Base-by-base conservation (phyloP, 2,888 invertebrate genomes). In the Harpagoxenus sublaevis region DNA sequence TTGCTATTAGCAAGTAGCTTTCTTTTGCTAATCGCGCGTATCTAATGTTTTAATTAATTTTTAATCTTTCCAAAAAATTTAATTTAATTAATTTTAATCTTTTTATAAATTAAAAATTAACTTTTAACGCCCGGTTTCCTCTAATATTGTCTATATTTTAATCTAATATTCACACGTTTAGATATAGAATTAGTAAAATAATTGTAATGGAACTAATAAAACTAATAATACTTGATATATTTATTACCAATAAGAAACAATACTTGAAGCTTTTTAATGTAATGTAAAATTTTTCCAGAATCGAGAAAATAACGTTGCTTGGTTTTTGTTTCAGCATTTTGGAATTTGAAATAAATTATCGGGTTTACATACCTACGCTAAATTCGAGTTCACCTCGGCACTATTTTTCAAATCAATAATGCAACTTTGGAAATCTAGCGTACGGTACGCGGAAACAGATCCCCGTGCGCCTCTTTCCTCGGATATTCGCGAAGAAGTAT, bases 401-500 rank as follows among this genome's bases (percentile, higher is more conserved):
- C 31, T 18, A n/a, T 31, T 66, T 68, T 28, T 78, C 35, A 55
- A 68, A 78, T 78, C 31, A 42, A 78, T 78, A 68, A 66, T 28
- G 28, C 42, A 28, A 48, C 12, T 66, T 68, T n/a, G n/a, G 42
- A n/a, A 66, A 28, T 78, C 31, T 42, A 42, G 62, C 15, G n/a
- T 60, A 42, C 15, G 28, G 9, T 39, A 39, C 55, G 15, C n/a
- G 35, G 18, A 60, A 60, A 48, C 35, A 39, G 48, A 48, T 60
- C 45, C 45, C 42, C 42, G 12, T 45, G 62, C 51, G 12, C 66
- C 28, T 55, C 42, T 70, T 45, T 79, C 6, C 35, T 62, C 18
- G 28, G 39, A 81, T 81, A 81, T 62, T 71, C 60, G 60, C 71
- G 57, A 81, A 81, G 60, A 71, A 71, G 31, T 71, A 60, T 48